Evolutionary conservation across 2,797 vertebrate genomes (phyloP).

Genomic region (Bucorvus abyssinicus): DNA sequence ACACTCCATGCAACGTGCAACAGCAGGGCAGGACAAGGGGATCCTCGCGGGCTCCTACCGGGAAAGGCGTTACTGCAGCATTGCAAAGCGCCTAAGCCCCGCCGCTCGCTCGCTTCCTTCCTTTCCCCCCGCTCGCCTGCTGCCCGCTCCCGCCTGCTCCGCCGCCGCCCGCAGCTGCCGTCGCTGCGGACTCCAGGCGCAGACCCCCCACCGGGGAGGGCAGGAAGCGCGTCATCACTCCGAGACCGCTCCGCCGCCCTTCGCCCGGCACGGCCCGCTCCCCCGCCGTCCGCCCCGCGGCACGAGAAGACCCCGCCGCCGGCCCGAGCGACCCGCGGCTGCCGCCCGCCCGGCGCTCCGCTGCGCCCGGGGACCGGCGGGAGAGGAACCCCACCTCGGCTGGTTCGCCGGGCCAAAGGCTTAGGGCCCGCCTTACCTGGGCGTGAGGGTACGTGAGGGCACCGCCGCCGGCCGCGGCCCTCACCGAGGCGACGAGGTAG

Average conservation of each 20-base stretch:
- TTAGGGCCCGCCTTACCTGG: background rate
- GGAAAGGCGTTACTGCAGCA: slow-evolving; percentile 13
- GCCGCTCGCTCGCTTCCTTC: slow-evolving; percentile 21
- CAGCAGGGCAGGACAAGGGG: slow-evolving; percentile 6
- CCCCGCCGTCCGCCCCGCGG: background rate
- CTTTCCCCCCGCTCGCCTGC: background rate
- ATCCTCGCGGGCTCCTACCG: slow-evolving; percentile 34
- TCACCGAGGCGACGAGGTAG: background rate
- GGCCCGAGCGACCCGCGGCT: background rate
- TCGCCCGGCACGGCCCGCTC: background rate
- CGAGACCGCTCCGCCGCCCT: slow-evolving; percentile 58
- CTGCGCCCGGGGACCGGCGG: too few relatives aligned
- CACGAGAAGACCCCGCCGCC: background rate
- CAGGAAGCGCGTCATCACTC: slow-evolving; percentile 80
- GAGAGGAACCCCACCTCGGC: background rate
- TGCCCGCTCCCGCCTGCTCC: background rate
- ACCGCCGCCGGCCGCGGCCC: background rate
- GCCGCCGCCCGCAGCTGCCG: slow-evolving; percentile 3
- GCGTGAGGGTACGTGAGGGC: background rate
- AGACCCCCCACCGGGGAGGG: slow-evolving; percentile 69
- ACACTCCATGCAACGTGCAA: slow-evolving; percentile 46
- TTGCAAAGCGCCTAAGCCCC: background rate
- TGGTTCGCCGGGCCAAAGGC: too few relatives aligned
- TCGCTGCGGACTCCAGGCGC: slow-evolving; percentile 64
- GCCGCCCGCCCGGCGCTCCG: background rate